Percentiles rank a stretch among this genome's conserved stretches.
Evolutionary conservation across 2,797 vertebrate genomes (phyloP).

Genomic region (Xiphorhynchus erythropygius): DNA sequence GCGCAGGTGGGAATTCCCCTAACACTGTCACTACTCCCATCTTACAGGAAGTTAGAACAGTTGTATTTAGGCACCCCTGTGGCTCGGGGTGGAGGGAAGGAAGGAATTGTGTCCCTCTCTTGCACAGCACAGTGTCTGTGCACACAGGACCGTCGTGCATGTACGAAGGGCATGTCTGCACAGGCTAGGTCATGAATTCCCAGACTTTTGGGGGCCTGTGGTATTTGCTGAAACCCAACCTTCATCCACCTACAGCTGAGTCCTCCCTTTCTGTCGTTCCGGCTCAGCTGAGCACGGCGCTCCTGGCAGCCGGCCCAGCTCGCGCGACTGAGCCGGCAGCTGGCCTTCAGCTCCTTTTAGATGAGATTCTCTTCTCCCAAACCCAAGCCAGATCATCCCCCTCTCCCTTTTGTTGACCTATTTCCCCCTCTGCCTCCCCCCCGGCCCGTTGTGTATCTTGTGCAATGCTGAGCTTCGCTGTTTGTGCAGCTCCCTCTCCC

Average conservation of each 20-base stretch:
- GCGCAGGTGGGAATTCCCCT: neutral
- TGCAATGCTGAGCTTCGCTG: neutral
- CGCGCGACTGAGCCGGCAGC: neutral
- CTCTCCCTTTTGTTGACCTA: neutral
- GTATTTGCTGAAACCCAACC: constrained; percentile 68
- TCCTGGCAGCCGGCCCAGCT: constrained; percentile 49
- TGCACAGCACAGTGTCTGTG: neutral
- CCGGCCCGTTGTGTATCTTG: neutral
- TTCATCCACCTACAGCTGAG: constrained; percentile 59
- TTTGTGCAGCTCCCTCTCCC: neutral
- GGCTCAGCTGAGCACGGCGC: neutral
- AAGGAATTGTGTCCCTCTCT: neutral
- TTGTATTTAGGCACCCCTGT: neutral
- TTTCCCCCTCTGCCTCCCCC: neutral
- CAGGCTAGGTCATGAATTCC: constrained; percentile 42
- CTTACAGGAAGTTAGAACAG: neutral
- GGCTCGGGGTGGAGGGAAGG: neutral
- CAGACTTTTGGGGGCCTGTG: constrained; percentile 66
- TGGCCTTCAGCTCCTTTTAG: constrained; percentile 41
- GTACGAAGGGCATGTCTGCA: neutral
- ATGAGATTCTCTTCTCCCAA: constrained; percentile 33
- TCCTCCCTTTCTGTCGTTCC: constrained; percentile 15
- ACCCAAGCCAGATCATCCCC: neutral
- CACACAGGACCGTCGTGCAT: neutral
- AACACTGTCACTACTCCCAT: neutral